Percentiles rank a stretch among this genome's conserved stretches.
Conservation (phyloP, 2,113 vertebrate species). For the human (Homo sapiens) region GRCh38 chr1:67877501-67878000, state of each 20-base stretch:
- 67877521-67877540: background rate
- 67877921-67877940: background rate
- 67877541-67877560: background rate
- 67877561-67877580: background rate
- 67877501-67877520: background rate
- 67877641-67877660: background rate
- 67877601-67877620: background rate
- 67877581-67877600: background rate
- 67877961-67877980: background rate
- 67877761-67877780: background rate
- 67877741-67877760: background rate
- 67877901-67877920: background rate
- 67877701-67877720: background rate
- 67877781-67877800: background rate
- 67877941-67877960: too few relatives aligned
- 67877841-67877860: background rate
- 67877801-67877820: background rate
- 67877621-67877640: background rate
- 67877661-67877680: background rate
- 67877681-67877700: background rate
- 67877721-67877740: background rate
- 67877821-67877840: background rate
- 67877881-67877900: background rate
- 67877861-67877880: background rate
- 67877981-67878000: background rate